Conservation (phyloP, 1,140 invertebrate genomes). For the Scaptomyza hsui region DNA sequence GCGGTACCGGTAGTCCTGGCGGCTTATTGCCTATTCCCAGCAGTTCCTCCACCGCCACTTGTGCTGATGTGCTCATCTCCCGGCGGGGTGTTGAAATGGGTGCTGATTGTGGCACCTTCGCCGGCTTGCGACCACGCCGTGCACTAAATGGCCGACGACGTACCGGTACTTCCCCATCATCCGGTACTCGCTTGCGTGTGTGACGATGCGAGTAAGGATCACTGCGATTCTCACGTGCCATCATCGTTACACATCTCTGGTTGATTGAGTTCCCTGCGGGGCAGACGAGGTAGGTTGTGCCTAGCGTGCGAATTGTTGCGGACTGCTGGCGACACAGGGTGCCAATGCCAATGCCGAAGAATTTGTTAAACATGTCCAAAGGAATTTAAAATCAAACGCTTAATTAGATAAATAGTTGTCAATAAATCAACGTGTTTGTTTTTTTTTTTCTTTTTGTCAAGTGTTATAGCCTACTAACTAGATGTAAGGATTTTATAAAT, state of each 20-base stretch:
- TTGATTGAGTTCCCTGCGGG: background rate
- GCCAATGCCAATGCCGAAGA: background rate
- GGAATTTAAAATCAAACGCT: constrained; percentile 11
- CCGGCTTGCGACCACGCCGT: background rate
- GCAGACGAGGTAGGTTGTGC: background rate
- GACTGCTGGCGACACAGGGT: background rate
- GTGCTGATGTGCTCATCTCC: background rate
- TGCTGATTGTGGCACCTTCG: constrained; percentile 4
- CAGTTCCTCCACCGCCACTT: background rate
- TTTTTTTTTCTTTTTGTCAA: too few relatives aligned
- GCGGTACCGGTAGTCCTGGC: background rate
- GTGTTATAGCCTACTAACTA: constrained; percentile 3
- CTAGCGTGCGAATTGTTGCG: background rate
- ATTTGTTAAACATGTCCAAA: constrained; percentile 5
- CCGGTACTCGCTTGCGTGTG: background rate
- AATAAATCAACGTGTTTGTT: background rate
- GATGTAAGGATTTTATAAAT: background rate
- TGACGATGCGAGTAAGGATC: background rate
- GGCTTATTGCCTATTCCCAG: background rate
- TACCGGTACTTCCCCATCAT: constrained; percentile 5
- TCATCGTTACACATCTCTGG: too few relatives aligned
- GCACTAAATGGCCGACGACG: background rate
- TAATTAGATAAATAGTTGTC: background rate
- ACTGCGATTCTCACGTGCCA: background rate
- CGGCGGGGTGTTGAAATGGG: constrained; percentile 27